Evolutionary conservation across 2,888 invertebrate species (phyloP), one percentile per base, ranked within the genome.

Genomic region (Amblyjoppa proteus): DNA sequence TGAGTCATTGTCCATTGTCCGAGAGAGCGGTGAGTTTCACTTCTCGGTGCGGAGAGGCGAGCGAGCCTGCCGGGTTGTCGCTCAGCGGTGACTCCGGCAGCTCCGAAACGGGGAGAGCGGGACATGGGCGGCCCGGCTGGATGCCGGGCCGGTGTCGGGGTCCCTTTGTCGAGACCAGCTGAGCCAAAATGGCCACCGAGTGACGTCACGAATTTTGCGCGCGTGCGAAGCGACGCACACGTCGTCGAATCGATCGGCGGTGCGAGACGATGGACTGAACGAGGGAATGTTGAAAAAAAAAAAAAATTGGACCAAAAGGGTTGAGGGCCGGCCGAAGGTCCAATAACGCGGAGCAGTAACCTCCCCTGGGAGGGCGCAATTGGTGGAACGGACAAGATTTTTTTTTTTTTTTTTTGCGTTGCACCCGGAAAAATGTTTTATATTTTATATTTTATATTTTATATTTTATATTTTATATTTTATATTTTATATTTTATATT

Each of bases 141-240:
- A 45, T 64, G 11, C 91, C 90, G 80, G 25, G 53, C 91, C 91
- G 88, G 90, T 89, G 89, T 92, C 91, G 90, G 87, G 89, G 85
- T 88, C 87, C 92, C 90, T 92, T 93, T 92, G 92, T 92, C 89
- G 90, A 87, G 86, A 91, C 92, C 93, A 93, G 93, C 93, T 93
- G 93, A 93, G 93, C 91, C 92, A 94, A 93, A 94, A 93, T 93
- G 93, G 93, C 93, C 92, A 90, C 91, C 86, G 85, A 70, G 85
- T 91, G 91, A 92, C 91, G 92, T 92, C 92, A 92, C 88, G 87
- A 90, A 88, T 88, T 89, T 31, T 45, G 74, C 61, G 25, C 41
- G 56, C 53, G 53, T 58, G n/a, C 25, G 7, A 11, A 3, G 20
- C 6, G 49, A 31, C 31, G 78, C 75, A 77, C 86, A 51, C 78